A percentile compares a stretch with the other conserved stretches of the same genome.
phyloP scores from a whole-genome alignment of 64 coral and sea anemone species.

The Montipora foliosa region DNA sequence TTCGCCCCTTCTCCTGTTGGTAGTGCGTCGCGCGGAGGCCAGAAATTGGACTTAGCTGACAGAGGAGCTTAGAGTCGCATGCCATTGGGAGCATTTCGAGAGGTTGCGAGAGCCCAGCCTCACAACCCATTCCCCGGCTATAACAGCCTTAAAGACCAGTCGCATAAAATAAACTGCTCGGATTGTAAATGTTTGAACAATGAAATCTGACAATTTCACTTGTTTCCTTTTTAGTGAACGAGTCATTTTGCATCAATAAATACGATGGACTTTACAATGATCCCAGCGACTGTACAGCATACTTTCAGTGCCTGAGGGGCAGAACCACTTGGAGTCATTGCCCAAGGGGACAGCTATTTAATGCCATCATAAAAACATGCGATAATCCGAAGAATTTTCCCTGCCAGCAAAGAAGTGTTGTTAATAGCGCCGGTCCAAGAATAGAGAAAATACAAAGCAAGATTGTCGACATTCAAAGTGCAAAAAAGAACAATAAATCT shows the following conservation, averaged over 20 bases:
- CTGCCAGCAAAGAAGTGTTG: conserved; percentile 10
- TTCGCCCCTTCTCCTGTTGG: too few species aligned
- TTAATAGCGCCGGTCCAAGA: background rate
- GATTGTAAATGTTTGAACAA: too few species aligned
- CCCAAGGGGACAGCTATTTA: conserved; percentile 36
- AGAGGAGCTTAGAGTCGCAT: too few species aligned
- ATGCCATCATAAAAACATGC: conserved; percentile 43
- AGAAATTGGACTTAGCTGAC: too few species aligned
- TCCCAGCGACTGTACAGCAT: conserved; percentile 31
- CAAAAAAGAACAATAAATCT: background rate
- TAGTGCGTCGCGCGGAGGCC: too few species aligned
- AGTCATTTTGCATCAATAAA: conserved; percentile 60
- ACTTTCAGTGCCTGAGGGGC: conserved; percentile 47
- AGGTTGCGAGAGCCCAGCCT: too few species aligned
- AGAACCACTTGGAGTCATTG: conserved; percentile 27
- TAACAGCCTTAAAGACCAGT: too few species aligned
- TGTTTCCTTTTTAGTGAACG: background rate
- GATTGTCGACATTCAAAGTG: background rate
- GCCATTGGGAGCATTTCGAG: too few species aligned
- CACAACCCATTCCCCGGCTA: too few species aligned
- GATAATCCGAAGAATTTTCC: conserved; percentile 39
- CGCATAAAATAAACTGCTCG: too few species aligned
- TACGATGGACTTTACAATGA: conserved; percentile 56
- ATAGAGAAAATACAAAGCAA: background rate
- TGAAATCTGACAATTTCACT: background rate